Evolutionary conservation across 1,140 invertebrate genomes (phyloP).

Genomic region (Manduca sexta): DNA sequence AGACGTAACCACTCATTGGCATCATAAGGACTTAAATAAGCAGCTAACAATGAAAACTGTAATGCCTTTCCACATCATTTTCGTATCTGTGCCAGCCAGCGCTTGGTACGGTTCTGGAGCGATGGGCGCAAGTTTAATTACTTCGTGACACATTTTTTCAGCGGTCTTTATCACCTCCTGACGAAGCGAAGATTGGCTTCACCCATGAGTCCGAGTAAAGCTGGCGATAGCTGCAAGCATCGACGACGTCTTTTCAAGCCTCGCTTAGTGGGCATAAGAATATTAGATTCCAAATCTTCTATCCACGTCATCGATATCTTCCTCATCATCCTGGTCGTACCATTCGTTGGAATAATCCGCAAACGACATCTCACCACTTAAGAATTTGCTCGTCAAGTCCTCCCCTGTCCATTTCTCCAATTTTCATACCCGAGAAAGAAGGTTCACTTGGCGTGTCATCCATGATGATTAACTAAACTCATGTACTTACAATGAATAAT

Average conservation of each 20-base stretch:
- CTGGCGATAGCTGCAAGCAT: conserved; percentile 77
- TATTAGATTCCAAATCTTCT: conserved; percentile 19
- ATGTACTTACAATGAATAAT: no score
- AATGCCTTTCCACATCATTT: conserved; percentile 88
- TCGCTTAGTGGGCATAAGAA: conserved; percentile 8
- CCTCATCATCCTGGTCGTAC: conserved; percentile 69
- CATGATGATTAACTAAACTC: no score
- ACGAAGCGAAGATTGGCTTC: conserved; percentile 93
- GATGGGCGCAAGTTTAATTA: conserved; percentile 89
- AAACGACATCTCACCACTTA: conserved; percentile 80
- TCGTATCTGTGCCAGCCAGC: conserved; percentile 93
- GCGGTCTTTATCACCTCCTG: conserved; percentile 86
- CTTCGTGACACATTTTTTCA: conserved; percentile 93
- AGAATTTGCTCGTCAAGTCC: conserved; percentile 78
- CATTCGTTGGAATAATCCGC: conserved; percentile 78
- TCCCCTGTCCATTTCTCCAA: conserved; percentile 43
- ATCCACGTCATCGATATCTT: conserved; percentile 41
- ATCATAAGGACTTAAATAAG: conserved; percentile 87
- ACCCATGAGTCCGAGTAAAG: conserved; percentile 90
- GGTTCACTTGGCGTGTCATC: no score
- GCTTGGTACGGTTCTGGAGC: conserved; percentile 93
- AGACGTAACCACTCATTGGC: conserved; percentile 89
- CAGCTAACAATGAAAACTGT: conserved; percentile 90
- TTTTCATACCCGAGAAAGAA: no score
- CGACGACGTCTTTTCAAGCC: conserved; percentile 41